These are phyloP conservation scores for Hyles vespertilio DNA, from an alignment of 1,140 invertebrate species.

Conservation along the genomic window DNA sequence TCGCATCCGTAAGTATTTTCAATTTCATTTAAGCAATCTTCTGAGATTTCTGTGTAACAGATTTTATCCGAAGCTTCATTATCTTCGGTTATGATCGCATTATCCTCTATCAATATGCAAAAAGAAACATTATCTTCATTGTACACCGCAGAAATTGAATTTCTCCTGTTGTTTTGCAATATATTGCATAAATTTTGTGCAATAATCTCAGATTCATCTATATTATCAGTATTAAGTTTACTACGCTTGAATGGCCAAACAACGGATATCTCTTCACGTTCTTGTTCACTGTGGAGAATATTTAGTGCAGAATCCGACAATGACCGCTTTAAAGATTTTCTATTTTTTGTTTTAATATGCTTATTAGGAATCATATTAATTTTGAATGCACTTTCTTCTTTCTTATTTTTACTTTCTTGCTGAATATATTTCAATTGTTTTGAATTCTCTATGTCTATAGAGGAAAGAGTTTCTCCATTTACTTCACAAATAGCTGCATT, in stretches of 20 bases:
- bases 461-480: too few relatives aligned
- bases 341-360: background rate
- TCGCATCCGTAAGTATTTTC: slow-evolving; percentile 1
- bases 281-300: slow-evolving; percentile 21
- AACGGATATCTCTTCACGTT: slow-evolving; percentile 22
- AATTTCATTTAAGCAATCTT: slow-evolving; percentile 27
- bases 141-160: slow-evolving; percentile 57
- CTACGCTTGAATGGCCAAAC: slow-evolving; percentile 37
- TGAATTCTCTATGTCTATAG: too few relatives aligned
- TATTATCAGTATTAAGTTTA: slow-evolving; percentile 29
- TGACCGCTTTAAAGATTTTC: slow-evolving; percentile 46
- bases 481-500: too few relatives aligned
- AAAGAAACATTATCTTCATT: slow-evolving; percentile 57
- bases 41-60: slow-evolving; percentile 39
- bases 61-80: slow-evolving; percentile 42
- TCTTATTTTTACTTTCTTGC: too few relatives aligned
- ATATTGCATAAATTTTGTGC: slow-evolving; percentile 42
- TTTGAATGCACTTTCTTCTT: too few relatives aligned
- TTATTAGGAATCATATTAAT: too few relatives aligned
- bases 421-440: too few relatives aligned
- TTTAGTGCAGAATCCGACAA: slow-evolving; percentile 58
- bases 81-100: slow-evolving; percentile 54
- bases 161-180: slow-evolving; percentile 51
- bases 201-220: slow-evolving; percentile 29
- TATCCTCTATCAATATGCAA: slow-evolving; percentile 61